Base-by-base conservation (phyloP, 2,797 vertebrate genomes). In the Cephalopachus bancanus region DNA sequence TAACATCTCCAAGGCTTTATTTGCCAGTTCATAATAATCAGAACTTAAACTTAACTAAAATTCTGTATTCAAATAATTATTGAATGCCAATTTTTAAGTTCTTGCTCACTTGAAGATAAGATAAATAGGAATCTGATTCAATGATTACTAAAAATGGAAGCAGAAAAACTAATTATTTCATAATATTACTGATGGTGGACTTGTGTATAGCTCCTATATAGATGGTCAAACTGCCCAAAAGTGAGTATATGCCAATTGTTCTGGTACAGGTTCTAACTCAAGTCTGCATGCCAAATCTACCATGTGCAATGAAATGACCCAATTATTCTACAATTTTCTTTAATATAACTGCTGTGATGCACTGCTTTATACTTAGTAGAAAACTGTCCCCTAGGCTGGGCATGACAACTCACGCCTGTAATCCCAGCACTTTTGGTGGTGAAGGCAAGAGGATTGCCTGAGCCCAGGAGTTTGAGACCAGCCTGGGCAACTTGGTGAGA, bases 61-160 rank as follows among this genome's bases (percentile, higher is more conserved):
- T 57, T 65, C 69, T 59, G 5, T 33, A 71, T 93, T 93, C 37
- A 88, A 87, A 22, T 44, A 94, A 57, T 78, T 88, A 67, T 86
- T 33, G n/a, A 64, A 85, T n/a, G 55, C n/a, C 26, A 69, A 30
- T n/a, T 72, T 94, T 91, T 79, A 86, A 91, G 59, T 79, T 91
- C 51, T 64, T 67, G 10, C 59, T 96, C 37, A 89, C 80, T 94
- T 86, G 60, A 57, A 7, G 51, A 90, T 62, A 90, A 83, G 9
- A 55, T 20, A 95, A 94, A 93, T 55, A 15, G 28, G 55, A 67
- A 55, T 93, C 16, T 80, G 44, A 93, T 15, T 37, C 67, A 71
- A 59, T 30, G 71, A 64, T 59, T 87, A 88, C 59, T 76, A 72
- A 89, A 94, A 83, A 1, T 62, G 59, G 26, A 91, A 72, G 49